A percentile compares a stretch with the other conserved stretches of the same genome.
These are phyloP conservation scores for Polietes domitor DNA, from an alignment of 2,888 invertebrate species.

Conservation along the genomic window DNA sequence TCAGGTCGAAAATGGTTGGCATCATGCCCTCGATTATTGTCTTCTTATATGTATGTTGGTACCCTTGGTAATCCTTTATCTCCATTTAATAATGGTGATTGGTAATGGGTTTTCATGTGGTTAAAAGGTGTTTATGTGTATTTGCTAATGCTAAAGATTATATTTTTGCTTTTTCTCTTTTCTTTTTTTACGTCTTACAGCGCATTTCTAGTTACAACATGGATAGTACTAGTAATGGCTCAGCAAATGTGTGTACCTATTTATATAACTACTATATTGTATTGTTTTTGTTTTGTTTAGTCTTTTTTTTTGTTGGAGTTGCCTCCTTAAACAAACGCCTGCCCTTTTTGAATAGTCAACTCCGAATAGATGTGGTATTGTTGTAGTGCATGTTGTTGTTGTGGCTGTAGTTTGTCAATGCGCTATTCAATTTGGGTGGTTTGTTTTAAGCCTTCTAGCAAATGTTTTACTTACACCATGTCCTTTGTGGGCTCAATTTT, in stretches of 20 bases:
- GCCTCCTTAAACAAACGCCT: slow-evolving; percentile 13
- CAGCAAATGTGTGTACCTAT: slow-evolving; percentile 70
- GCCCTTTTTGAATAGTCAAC: slow-evolving; percentile 55
- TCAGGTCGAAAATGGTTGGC: too few species aligned
- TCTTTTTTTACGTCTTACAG: slow-evolving; percentile 67
- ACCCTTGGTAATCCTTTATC: neutral
- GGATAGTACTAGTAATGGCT: slow-evolving; percentile 69
- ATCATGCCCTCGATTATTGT: neutral
- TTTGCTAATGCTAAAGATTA: slow-evolving; percentile 48
- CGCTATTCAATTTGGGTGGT: slow-evolving; percentile 51
- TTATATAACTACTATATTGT: slow-evolving; percentile 41
- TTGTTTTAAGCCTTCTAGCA: neutral
- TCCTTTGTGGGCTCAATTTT: slow-evolving; percentile 20
- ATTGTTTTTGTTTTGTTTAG: slow-evolving; percentile 53
- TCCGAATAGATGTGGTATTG: slow-evolving; percentile 14
- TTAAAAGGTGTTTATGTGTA: slow-evolving; percentile 27
- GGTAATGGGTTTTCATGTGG: slow-evolving; percentile 17
- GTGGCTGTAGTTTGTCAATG: slow-evolving; percentile 11
- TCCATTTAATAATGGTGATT: neutral
- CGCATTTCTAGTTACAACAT: slow-evolving; percentile 72
- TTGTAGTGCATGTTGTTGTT: slow-evolving; percentile 34
- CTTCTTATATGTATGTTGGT: neutral
- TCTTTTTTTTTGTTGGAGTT: slow-evolving; percentile 12
- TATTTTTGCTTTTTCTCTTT: slow-evolving; percentile 54
- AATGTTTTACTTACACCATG: neutral